Evolutionary conservation across 2,797 vertebrate genomes (phyloP).

Genomic region (Microchirus variegatus): DNA sequence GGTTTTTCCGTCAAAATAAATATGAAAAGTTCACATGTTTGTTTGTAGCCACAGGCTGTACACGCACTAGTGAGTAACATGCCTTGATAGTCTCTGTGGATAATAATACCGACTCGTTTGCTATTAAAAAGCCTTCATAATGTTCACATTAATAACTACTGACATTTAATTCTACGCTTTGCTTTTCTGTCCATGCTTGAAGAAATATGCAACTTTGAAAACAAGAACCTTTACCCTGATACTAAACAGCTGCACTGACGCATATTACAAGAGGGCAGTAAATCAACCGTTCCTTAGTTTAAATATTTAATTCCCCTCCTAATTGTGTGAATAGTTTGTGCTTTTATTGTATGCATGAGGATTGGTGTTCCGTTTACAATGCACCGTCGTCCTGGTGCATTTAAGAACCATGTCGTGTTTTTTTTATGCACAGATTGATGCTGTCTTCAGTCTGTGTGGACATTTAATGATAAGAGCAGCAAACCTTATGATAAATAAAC

Average conservation of each 20-base stretch:
- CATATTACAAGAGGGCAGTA: slow-evolving; percentile 52
- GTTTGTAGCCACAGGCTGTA: slow-evolving; percentile 18
- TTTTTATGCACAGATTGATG: slow-evolving; percentile 3
- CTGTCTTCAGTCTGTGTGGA: not conserved
- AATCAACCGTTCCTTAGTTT: slow-evolving; percentile 35
- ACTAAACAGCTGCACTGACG: slow-evolving; percentile 29
- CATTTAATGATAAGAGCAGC: not conserved
- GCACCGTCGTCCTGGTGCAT: slow-evolving; percentile 1
- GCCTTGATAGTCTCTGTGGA: slow-evolving; percentile 23
- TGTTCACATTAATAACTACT: slow-evolving; percentile 42
- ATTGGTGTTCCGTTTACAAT: slow-evolving; percentile 9
- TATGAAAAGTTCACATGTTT: slow-evolving; percentile 19
- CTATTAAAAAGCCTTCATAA: slow-evolving; percentile 36
- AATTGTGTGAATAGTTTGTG: slow-evolving; percentile 21
- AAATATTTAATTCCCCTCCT: slow-evolving; percentile 20
- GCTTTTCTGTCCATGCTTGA: slow-evolving; percentile 20
- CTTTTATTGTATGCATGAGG: slow-evolving; percentile 13
- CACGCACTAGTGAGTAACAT: slow-evolving; percentile 25
- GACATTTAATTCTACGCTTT: slow-evolving; percentile 20
- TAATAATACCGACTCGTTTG: slow-evolving; percentile 11
- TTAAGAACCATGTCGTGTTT: slow-evolving; percentile 13
- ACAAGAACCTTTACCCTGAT: slow-evolving; percentile 27
- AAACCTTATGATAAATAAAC: slow-evolving; percentile 29
- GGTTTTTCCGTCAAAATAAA: slow-evolving; percentile 22
- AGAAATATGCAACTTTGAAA: slow-evolving; percentile 37